phyloP scores from a whole-genome alignment of 2,113 vertebrate genomes.

The Proterorhinus semilunaris region DNA sequence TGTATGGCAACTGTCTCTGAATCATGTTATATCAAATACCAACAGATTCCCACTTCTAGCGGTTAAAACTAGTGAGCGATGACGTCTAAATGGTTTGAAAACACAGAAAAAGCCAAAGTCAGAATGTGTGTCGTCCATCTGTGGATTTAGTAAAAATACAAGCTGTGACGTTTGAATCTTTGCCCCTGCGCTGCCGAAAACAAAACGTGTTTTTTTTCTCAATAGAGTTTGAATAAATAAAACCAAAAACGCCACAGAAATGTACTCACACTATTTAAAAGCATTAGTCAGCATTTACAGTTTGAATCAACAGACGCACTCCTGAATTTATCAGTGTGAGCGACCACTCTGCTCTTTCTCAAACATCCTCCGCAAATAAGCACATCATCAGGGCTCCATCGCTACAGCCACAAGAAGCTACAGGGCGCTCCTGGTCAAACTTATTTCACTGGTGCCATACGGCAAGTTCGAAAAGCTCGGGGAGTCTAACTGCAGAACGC shows the following conservation, averaged over 20 bases:
- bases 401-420: conserved; percentile 49
- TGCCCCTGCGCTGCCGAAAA: not conserved
- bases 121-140: not conserved
- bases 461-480: too few relatives aligned
- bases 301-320: conserved; percentile 56
- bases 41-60: too few relatives aligned
- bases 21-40: too few relatives aligned
- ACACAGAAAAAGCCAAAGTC: not conserved
- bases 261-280: conserved; percentile 28
- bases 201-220: conserved; percentile 10
- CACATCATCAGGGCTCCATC: conserved; percentile 36
- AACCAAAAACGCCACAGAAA: conserved; percentile 24
- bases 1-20: too few relatives aligned
- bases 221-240: not conserved
- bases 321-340: conserved; percentile 47
- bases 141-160: not conserved
- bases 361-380: conserved; percentile 60
- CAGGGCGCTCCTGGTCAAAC: conserved; percentile 27
- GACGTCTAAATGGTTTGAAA: not conserved
- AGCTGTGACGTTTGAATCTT: not conserved
- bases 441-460: too few relatives aligned
- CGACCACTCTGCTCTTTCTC: conserved; percentile 36
- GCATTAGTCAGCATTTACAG: conserved; percentile 58
- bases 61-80: not conserved
- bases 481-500: too few relatives aligned